Conservation (phyloP, 2,797 vertebrate species). For the Mormyrus proboscirostris region DNA sequence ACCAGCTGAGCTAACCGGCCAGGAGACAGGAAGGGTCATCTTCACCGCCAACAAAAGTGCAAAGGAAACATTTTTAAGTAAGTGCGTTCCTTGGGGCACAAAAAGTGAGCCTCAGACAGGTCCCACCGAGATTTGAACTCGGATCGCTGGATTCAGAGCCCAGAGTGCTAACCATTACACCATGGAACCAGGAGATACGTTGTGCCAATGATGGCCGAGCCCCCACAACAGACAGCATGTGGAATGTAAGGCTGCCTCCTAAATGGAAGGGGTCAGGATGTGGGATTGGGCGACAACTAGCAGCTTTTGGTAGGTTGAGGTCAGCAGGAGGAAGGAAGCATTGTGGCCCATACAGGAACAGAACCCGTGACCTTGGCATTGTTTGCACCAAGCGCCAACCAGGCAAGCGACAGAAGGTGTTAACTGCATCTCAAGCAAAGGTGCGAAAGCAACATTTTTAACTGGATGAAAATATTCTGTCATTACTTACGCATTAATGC, state of each 20-base stretch:
- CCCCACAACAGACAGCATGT: neutral
- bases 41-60: neutral
- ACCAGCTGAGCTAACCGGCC: slow-evolving; percentile 45
- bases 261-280: neutral
- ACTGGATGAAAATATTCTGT: neutral
- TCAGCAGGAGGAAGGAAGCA: neutral
- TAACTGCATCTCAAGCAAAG: neutral
- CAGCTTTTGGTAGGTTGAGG: neutral
- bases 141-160: slow-evolving; percentile 55
- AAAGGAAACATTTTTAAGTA: neutral
- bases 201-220: neutral
- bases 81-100: neutral
- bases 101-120: slow-evolving; percentile 20
- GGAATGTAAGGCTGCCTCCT: neutral
- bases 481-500: neutral
- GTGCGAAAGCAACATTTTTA: neutral
- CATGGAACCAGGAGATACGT: slow-evolving; percentile 38
- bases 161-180: slow-evolving; percentile 56
- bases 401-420: neutral
- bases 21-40: rapidly evolving
- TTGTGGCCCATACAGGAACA: neutral
- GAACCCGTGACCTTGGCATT: neutral
- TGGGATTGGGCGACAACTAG: neutral
- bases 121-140: slow-evolving; percentile 56
- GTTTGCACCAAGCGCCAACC: neutral